Evolutionary conservation across 2,797 vertebrate genomes (phyloP).

Genomic region (Pangasius larnaudii): DNA sequence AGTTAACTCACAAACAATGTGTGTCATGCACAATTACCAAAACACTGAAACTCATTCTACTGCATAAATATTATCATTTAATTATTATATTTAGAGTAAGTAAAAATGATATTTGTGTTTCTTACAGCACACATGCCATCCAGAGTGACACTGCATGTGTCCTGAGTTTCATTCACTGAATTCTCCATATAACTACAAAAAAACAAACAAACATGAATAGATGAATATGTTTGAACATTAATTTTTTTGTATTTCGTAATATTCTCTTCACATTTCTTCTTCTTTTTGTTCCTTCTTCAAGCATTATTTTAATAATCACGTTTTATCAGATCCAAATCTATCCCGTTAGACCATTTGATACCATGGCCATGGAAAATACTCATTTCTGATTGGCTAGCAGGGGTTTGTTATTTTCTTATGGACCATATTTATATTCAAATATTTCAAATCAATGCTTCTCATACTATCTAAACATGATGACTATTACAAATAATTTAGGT

Average conservation of each 20-base stretch:
- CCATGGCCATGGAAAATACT: background rate
- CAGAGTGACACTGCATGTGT: conserved; percentile 72
- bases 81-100: background rate
- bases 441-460: background rate
- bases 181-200: conserved; percentile 19
- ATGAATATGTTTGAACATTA: background rate
- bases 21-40: background rate
- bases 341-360: background rate
- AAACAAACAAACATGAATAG: background rate
- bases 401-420: background rate
- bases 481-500: background rate
- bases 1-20: background rate
- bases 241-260: background rate
- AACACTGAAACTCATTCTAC: background rate
- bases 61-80: background rate
- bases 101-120: background rate
- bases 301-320: background rate
- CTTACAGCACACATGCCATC: conserved; percentile 73
- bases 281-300: background rate
- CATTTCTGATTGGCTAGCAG: background rate
- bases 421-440: background rate
- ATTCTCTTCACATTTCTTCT: background rate
- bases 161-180: conserved; percentile 55
- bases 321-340: background rate
- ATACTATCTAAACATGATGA: background rate